phyloP scores from a whole-genome alignment of 2,797 vertebrate species.

The Cygnus olor region DNA sequence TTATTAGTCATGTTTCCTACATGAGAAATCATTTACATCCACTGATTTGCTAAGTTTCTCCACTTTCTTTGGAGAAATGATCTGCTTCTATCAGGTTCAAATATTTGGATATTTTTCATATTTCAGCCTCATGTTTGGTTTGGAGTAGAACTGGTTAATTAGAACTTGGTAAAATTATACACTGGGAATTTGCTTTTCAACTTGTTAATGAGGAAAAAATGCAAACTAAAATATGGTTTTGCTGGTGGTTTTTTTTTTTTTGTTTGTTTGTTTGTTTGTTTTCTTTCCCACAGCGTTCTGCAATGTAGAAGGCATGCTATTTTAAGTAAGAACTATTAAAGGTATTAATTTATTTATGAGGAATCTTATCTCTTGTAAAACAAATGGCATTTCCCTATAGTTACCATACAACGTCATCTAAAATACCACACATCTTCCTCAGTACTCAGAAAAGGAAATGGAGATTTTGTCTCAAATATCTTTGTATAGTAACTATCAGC shows the following conservation, averaged over 20 bases:
- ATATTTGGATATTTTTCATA: background rate
- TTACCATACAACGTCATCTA: background rate
- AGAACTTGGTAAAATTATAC: conserved; percentile 9
- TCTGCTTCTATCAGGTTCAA: conserved; percentile 32
- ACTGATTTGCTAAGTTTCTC: conserved; percentile 49
- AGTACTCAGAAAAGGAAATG: background rate
- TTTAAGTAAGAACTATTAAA: background rate
- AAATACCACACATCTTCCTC: background rate
- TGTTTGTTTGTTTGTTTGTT: no score
- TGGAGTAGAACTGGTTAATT: conserved; percentile 22
- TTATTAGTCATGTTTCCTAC: background rate
- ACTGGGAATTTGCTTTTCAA: conserved; percentile 25
- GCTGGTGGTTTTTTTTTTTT: background rate
- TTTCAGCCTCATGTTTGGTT: background rate
- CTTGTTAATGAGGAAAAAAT: background rate
- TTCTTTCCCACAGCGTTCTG: background rate
- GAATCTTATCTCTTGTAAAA: background rate
- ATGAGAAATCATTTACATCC: conserved; percentile 44
- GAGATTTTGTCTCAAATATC: background rate
- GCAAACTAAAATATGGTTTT: background rate
- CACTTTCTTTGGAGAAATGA: conserved; percentile 51
- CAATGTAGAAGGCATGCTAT: background rate
- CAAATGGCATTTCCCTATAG: background rate
- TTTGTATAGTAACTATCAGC: background rate
- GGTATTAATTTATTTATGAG: background rate